Base-by-base conservation (phyloP, 2,113 vertebrate species). In the Bos indicus region DNA sequence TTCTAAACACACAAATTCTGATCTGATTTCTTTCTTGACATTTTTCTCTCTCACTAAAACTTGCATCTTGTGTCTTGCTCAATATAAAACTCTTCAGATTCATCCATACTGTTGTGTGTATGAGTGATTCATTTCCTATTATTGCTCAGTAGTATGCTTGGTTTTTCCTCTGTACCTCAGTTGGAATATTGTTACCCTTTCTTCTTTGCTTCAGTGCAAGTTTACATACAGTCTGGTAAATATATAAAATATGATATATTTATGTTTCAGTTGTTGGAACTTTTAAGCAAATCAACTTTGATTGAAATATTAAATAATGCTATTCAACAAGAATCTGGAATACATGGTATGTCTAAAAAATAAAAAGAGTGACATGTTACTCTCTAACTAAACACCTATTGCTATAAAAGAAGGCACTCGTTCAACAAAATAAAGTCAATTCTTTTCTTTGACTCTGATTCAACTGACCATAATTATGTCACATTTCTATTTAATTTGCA, bases 401-500 rank as follows among this genome's bases (percentile, higher is more conserved):
- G 36, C 11, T 25, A 3, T 43, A 77, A 43, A 43, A 1, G 11
- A 43, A 77, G 23, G 23, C 23, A 77, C 12, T 13, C 2, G 0
- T 43, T 40, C 36, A 77, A 43, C 1, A 77, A 80, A 86, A 62
- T 40, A 96, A 33, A 90, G 23, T 28, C 16, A 8, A 48, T 40
- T n/a, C 3, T 74, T 81, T 90, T 19, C 2, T 82, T 97, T 59
- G 8, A 59, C 43, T 33, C 3, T 78, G 14, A 91, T 46, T 80
- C 40, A 94, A 12, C 2, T 77, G 71, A 13, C 36, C 71, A 25
- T 77, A 26, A 40, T 77, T 59, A 77, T 48, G 9, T 17, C 28
- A 88, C 90, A 48, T 85, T 85, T 91, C 21, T 84, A 30, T 86
- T 94, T 86, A 57, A 62, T 92, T 97, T 71, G 81, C 11, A 86